A percentile compares a stretch with the other conserved stretches of the same genome.
Evolutionary conservation across 2,797 vertebrate species (phyloP).

Genomic region (Rhinophrynus dorsalis): DNA sequence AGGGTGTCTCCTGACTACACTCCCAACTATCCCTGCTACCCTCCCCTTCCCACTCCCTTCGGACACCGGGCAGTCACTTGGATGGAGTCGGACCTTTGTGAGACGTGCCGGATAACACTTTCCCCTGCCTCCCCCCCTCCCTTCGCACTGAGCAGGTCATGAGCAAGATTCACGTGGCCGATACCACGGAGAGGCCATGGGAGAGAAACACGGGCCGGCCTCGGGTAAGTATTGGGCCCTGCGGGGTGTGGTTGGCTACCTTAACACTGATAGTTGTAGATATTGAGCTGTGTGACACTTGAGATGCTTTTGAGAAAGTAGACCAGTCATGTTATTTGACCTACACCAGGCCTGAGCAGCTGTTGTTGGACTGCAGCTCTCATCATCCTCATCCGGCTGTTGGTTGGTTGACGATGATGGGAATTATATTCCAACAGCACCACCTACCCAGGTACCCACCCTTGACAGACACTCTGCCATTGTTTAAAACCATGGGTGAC

Average conservation of each 20-base stretch:
- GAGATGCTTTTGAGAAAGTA: too few species aligned
- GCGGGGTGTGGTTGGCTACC: not conserved
- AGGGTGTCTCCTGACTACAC: not conserved
- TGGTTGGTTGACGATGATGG: too few species aligned
- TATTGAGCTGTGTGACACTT: too few species aligned
- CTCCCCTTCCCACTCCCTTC: slow-evolving; percentile 7
- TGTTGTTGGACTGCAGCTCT: too few species aligned
- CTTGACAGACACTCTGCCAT: too few species aligned
- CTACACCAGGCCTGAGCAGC: too few species aligned
- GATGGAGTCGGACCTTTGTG: slow-evolving; percentile 17
- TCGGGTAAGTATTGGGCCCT: slow-evolving; percentile 79
- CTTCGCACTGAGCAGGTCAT: slow-evolving; percentile 80
- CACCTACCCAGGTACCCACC: too few species aligned
- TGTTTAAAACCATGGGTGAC: too few species aligned
- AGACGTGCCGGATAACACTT: slow-evolving; percentile 64
- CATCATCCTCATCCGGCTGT: too few species aligned
- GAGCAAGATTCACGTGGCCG: slow-evolving; percentile 92
- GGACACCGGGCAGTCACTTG: slow-evolving; percentile 50
- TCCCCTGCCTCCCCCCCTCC: slow-evolving; percentile 54
- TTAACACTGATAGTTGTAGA: not conserved
- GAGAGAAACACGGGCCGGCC: slow-evolving; percentile 86
- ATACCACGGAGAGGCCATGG: slow-evolving; percentile 84
- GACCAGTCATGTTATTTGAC: too few species aligned
- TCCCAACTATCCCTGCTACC: not conserved
- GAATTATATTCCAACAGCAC: too few species aligned